These are phyloP conservation scores for Palythoa grandis DNA, from an alignment of 92 coral and sea anemone species.

Conservation along the genomic window DNA sequence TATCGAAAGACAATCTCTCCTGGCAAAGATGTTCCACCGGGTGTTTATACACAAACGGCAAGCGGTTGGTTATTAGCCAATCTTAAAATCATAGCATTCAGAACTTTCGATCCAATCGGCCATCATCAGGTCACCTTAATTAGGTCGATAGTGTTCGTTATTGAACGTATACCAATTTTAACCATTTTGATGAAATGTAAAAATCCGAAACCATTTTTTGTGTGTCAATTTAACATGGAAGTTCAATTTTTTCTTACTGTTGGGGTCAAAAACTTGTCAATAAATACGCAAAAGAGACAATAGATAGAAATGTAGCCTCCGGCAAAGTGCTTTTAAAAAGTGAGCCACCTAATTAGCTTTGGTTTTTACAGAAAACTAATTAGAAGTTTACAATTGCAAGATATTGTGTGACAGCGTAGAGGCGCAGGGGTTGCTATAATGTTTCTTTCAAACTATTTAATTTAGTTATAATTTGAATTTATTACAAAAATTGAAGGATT, in stretches of 20 bases:
- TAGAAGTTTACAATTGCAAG: neutral
- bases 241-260: neutral
- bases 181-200: no score
- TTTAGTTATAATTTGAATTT: neutral
- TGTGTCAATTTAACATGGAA: neutral
- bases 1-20: no score
- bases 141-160: no score
- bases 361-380: neutral
- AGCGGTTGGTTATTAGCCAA: no score
- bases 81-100: no score
- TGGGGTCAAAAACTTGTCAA: neutral
- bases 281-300: neutral
- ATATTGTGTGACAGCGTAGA: neutral
- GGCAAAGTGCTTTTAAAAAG: neutral
- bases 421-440: neutral
- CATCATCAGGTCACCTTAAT: no score
- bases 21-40: no score
- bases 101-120: no score
- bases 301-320: neutral
- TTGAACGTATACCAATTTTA: no score
- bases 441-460: neutral
- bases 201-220: no score
- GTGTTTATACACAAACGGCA: no score
- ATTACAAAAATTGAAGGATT: neutral
- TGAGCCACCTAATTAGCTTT: neutral